These are phyloP conservation scores for Leptobrachium leishanense DNA, from an alignment of 2,113 vertebrate genomes.

Conservation along the genomic window DNA sequence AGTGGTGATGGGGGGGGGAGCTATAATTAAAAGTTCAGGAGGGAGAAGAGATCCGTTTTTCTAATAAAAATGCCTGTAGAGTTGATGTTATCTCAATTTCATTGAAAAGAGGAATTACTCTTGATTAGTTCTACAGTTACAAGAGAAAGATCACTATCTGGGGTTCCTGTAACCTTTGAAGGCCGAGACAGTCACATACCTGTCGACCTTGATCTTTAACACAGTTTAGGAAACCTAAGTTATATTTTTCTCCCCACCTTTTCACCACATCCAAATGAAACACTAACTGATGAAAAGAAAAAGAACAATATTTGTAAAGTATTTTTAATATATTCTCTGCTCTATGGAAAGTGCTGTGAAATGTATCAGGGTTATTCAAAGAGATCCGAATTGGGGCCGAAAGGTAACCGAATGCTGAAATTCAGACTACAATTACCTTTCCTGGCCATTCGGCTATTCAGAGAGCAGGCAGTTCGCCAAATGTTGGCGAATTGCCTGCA, in stretches of 20 bases:
- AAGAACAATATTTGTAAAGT: no score
- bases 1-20: background rate
- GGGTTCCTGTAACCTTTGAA: background rate
- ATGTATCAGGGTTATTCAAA: no score
- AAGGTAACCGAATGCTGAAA: no score
- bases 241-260: background rate
- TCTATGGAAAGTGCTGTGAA: no score
- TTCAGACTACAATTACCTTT: no score
- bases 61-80: background rate
- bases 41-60: background rate
- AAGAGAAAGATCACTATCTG: background rate
- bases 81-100: background rate
- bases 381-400: no score
- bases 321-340: no score
- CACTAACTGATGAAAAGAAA: no score
- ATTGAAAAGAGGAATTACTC: background rate
- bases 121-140: conserved; percentile 3
- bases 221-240: background rate
- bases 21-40: background rate
- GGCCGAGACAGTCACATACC: background rate
- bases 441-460: no score
- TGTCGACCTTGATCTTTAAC: background rate
- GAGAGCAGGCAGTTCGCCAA: no score
- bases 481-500: no score
- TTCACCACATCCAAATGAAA: no score